Evolutionary conservation across 2,888 invertebrate species (phyloP).

Genomic region (Matsumyia berberina): DNA sequence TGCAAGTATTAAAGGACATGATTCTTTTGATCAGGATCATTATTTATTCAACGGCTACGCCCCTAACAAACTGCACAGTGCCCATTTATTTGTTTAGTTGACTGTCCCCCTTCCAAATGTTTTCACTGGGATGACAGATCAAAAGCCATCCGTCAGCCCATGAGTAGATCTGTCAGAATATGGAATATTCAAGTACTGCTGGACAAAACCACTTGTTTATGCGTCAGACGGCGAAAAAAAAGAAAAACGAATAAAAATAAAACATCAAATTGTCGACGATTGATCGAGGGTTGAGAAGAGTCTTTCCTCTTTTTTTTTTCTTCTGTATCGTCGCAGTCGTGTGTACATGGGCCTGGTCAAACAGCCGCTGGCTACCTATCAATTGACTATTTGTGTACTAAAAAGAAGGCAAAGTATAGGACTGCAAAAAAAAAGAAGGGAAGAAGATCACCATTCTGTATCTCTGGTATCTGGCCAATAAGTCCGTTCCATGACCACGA

Average conservation of each 20-base stretch:
- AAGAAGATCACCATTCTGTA: constrained; percentile 42
- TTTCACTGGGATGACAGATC: constrained; percentile 34
- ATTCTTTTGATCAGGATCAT: neutral
- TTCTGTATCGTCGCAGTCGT: neutral
- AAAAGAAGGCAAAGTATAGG: constrained; percentile 26
- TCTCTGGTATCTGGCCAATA: constrained; percentile 57
- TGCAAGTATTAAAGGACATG: neutral
- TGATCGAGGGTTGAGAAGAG: constrained; percentile 57
- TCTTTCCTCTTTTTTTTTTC: neutral
- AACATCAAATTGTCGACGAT: constrained; percentile 57
- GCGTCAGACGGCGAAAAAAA: constrained; percentile 38
- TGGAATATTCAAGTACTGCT: constrained; percentile 43
- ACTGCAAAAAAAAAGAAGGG: constrained; percentile 16
- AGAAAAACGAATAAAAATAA: constrained; percentile 35
- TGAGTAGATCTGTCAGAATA: constrained; percentile 36
- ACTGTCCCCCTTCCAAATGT: constrained; percentile 24
- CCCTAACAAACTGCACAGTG: neutral
- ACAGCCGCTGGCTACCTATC: constrained; percentile 69
- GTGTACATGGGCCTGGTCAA: constrained; percentile 62
- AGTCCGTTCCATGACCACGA: constrained; percentile 52
- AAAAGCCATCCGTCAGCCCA: constrained; percentile 39
- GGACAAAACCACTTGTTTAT: constrained; percentile 54
- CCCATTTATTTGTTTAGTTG: constrained; percentile 21
- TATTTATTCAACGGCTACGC: constrained; percentile 30
- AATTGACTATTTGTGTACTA: constrained; percentile 53